Evolutionary conservation across 2,797 vertebrate species (phyloP), one percentile per base, ranked within the genome.

Genomic region (Syndactyla subalaris): DNA sequence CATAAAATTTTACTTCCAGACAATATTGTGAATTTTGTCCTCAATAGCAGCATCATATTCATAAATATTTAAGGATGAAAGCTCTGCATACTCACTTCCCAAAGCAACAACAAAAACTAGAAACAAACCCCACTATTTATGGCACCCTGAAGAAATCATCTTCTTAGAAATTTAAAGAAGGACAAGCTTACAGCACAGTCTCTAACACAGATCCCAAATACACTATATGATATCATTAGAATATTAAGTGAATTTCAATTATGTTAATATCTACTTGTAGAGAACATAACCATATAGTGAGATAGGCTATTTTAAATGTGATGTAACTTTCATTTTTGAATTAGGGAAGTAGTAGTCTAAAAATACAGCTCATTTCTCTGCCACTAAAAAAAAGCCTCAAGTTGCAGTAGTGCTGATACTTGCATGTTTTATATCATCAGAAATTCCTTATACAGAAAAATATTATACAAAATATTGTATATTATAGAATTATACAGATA

Each of bases 311-410:
- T 65, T 81, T 36, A 81, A 26, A 39, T 8, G 6, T 36, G 20
- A 41, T 41, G 7, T 8, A 41, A 43, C 18, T 51, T 74, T 30
- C 5, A 46, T 29, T 61, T 63, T 49, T 61, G 2, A 67, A 65
- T 67, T 49, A 62, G 49, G 32, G 17, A 58, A 75, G 12, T 12
- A 36, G 15, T 76, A 15, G 7, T 38, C 7, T 72, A 59, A 61
- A n/a, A 73, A 62, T 58, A 45, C 6, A 45, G 39, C 34, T 30
- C 55, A 57, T 14, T 39, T 58, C 7, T 45, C 6, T 18, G 2
- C 22, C 12, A 6, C 26, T 36, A 77, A 18, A 49, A 9, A 38
- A 39, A 58, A 27, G 12, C 2, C 14, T 70, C 0, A 0, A 45
- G 12, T 48, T 80, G 24, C 8, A n/a, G 6, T 39, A 62, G 9